Conservation (phyloP, 2,888 invertebrate species). For the Pheosia tremula region DNA sequence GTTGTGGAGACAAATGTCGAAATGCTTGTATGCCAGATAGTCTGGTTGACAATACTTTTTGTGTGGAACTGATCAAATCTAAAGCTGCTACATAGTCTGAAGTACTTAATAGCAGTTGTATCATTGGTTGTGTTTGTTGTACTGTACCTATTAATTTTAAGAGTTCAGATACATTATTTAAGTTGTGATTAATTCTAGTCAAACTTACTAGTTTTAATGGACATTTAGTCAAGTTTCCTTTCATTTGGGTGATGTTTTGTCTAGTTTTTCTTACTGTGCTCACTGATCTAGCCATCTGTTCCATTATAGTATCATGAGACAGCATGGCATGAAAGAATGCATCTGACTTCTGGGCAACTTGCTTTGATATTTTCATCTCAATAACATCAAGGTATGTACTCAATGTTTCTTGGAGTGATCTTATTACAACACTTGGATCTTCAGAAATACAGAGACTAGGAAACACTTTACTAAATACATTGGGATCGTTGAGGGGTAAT, state of each 20-base stretch:
- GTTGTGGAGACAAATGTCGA: slow-evolving; percentile 97
- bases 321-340: slow-evolving; percentile 99
- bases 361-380: slow-evolving; percentile 96
- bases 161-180: slow-evolving; percentile 87
- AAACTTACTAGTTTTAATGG: slow-evolving; percentile 91
- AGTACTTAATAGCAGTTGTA: slow-evolving; percentile 96
- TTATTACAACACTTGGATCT: slow-evolving; percentile 86
- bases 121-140: slow-evolving; percentile 98
- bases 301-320: slow-evolving; percentile 98
- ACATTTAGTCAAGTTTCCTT: slow-evolving; percentile 90
- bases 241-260: slow-evolving; percentile 90
- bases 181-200: slow-evolving; percentile 87
- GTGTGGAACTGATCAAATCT: slow-evolving; percentile 98
- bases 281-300: slow-evolving; percentile 94
- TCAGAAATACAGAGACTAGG: slow-evolving; percentile 85
- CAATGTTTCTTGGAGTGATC: slow-evolving; percentile 93
- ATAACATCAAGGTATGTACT: slow-evolving; percentile 98
- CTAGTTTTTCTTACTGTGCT: slow-evolving; percentile 90
- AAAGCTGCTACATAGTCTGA: slow-evolving; percentile 99
- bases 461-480: slow-evolving; percentile 94
- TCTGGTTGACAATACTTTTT: slow-evolving; percentile 95
- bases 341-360: slow-evolving; percentile 97
- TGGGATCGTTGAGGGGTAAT: slow-evolving; percentile 91
- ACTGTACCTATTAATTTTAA: slow-evolving; percentile 97
- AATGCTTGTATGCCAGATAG: slow-evolving; percentile 97